Base-by-base conservation (phyloP, 2,888 invertebrate genomes). In the Aspidiotus rigidus region DNA sequence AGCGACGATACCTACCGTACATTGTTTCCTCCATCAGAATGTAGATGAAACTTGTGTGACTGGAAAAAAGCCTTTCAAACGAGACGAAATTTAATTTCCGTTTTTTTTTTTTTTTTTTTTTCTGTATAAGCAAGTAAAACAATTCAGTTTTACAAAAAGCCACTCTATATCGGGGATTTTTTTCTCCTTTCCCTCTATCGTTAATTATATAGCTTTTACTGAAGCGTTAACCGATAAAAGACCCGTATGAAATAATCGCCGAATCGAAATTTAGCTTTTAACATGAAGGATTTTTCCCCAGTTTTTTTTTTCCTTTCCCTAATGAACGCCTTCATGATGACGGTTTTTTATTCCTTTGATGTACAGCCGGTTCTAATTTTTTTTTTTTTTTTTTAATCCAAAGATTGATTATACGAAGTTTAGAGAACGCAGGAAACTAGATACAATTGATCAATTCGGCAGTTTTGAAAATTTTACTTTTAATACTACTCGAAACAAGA, bases 171-270 rank as follows among this genome's bases (percentile, higher is more conserved):
- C n/a, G 28, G 28, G 28, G 28, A 49, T 57, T 60, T 40, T 9
- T 39, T 40, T 62, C 44, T 62, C 17, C 44, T 42, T 41, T n/a
- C 9, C 9, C 41, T 17, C 53, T 41, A 17, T 66, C 57, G 56
- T 66, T 60, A 60, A 42, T 16, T n/a, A 66, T 40, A 13, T 16
- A 57, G 42, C 56, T 66, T 66, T 66, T 59, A 66, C 60, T 44
- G 49, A 66, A 66, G 66, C 66, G 66, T 66, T 66, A 66, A 66
- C 66, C 66, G 66, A 66, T 66, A 66, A 66, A 66, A 66, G 66
- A 66, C 66, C 66, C 66, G 66, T 66, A 66, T 66, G 66, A 59
- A 66, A 59, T 66, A 64, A 64, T 66, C 59, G 57, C 39, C 42
- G 59, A 59, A 15, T 57, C 59, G 28, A 57, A 66, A 66, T 66